Base-by-base conservation (phyloP, 30 jellyfish, hydroid and myxozoan genomes). In the Aurelia coerulea region DNA sequence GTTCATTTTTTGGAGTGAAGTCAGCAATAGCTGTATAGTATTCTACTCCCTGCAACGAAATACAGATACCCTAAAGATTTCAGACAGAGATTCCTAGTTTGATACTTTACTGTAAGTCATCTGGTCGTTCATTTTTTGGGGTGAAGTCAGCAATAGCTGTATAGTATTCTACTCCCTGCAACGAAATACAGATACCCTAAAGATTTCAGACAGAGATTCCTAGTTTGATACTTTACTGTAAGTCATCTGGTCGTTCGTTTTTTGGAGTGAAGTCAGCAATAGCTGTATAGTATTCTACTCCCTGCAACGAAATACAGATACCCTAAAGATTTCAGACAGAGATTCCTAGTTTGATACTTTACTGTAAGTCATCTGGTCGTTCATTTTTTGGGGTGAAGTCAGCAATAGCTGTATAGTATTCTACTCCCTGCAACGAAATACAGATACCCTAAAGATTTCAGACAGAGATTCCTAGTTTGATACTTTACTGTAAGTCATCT, bases 251-350 rank as follows among this genome's bases (percentile, higher is more conserved):
- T 10, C 79, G 65, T 15, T 74, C 88, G 15, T 51, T 78, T 23
- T 31, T 67, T 2, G 99, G 99, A 17, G 31, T 74, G 89, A 81
- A 94, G 65, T 94, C 97, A 42, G 90, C 88, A 73, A 94, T 56
- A 19, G 97, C 99, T 1, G 85, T 6, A 64, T 80, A 94, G 68
- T 62, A 83, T 62, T 92, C 95, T 2, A 78, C 86, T 14, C 80
- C 95, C 97, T 90, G 49, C 51, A 76, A 35, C 1, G 63, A 59
- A 8, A 59, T 2, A 37, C 49, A 37, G 49, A 5, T 37, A 5
- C 49, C 3, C 5, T 37, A 37, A 37, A 5, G 49, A 37, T 37
- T 37, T 37, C 49, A 37, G 49, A 37, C 49, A 37, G 49, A n/a
- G n/a, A n/a, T n/a, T n/a, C n/a, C n/a, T n/a, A n/a, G n/a, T n/a